These are phyloP conservation scores for Neoniphon sammara DNA, from an alignment of 2,797 vertebrate species.

Conservation along the genomic window DNA sequence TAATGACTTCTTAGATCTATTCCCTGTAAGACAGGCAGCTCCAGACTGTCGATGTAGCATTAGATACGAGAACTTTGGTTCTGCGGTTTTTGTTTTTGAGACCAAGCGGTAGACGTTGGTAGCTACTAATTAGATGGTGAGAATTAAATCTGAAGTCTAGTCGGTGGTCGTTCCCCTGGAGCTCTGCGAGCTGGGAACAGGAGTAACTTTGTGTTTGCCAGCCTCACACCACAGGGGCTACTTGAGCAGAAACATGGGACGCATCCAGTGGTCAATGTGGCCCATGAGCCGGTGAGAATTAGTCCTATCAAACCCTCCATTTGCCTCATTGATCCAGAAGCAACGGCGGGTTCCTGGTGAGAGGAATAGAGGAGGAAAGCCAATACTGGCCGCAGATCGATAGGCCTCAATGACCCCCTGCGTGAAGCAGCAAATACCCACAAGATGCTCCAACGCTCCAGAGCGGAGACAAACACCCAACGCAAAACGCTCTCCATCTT, in stretches of 20 bases:
- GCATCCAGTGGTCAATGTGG: slow-evolving; percentile 31
- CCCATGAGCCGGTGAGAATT: slow-evolving; percentile 58
- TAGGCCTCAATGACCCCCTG: slow-evolving; percentile 56
- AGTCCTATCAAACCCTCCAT: slow-evolving; percentile 59
- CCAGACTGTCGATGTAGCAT: neutral
- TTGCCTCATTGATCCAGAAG: slow-evolving; percentile 62
- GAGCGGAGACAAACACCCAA: slow-evolving; percentile 18
- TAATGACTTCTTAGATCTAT: neutral
- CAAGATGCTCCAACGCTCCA: slow-evolving; percentile 8
- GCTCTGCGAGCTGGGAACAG: neutral
- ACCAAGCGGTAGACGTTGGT: neutral
- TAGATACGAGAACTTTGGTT: neutral
- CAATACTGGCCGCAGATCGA: slow-evolving; percentile 60
- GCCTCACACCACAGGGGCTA: neutral
- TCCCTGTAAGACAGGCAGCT: neutral
- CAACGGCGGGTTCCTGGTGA: slow-evolving; percentile 31
- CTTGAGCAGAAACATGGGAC: slow-evolving; percentile 35
- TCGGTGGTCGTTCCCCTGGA: neutral
- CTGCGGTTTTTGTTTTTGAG: neutral
- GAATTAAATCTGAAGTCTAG: neutral
- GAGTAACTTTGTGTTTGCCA: slow-evolving; percentile 42
- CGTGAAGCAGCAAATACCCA: slow-evolving; percentile 33
- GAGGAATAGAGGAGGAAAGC: slow-evolving; percentile 37
- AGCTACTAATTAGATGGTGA: neutral
- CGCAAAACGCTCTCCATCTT: slow-evolving; percentile 20